A percentile compares a stretch with the other conserved stretches of the same genome.
Evolutionary conservation across 2,888 invertebrate genomes (phyloP).

Genomic region (Scrobipalpa atriplicella): DNA sequence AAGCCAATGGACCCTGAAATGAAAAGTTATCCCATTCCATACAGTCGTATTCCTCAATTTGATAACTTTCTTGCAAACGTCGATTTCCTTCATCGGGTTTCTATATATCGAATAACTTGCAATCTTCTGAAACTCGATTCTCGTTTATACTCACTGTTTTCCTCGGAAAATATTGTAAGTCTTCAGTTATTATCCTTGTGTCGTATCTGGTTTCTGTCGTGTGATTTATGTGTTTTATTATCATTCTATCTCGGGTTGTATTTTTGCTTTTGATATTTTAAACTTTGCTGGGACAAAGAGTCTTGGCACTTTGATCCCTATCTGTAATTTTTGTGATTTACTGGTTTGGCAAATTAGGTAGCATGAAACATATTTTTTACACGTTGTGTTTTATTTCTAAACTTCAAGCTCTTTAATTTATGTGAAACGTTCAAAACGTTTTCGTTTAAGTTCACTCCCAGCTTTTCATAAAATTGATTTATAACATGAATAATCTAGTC

Average conservation of each 20-base stretch:
- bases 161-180: slow-evolving; percentile 11
- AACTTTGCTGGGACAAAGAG: slow-evolving; percentile 14
- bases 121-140: slow-evolving; percentile 58
- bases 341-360: neutral
- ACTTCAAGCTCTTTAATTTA: neutral
- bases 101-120: slow-evolving; percentile 51
- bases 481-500: no score
- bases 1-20: slow-evolving; percentile 14
- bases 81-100: slow-evolving; percentile 53
- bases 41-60: slow-evolving; percentile 34
- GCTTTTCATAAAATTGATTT: no score
- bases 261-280: slow-evolving; percentile 16
- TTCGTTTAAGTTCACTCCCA: no score
- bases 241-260: slow-evolving; percentile 19
- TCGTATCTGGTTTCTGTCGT: slow-evolving; percentile 20
- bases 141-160: slow-evolving; percentile 54
- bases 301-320: slow-evolving; percentile 6
- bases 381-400: neutral
- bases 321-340: neutral
- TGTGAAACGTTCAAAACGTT: neutral
- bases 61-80: slow-evolving; percentile 46
- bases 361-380: neutral
- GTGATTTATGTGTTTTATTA: slow-evolving; percentile 21
- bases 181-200: slow-evolving; percentile 5
- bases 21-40: slow-evolving; percentile 17